phyloP scores from a whole-genome alignment of 2,888 invertebrate genomes.

The Drosophila nr. fundita region DNA sequence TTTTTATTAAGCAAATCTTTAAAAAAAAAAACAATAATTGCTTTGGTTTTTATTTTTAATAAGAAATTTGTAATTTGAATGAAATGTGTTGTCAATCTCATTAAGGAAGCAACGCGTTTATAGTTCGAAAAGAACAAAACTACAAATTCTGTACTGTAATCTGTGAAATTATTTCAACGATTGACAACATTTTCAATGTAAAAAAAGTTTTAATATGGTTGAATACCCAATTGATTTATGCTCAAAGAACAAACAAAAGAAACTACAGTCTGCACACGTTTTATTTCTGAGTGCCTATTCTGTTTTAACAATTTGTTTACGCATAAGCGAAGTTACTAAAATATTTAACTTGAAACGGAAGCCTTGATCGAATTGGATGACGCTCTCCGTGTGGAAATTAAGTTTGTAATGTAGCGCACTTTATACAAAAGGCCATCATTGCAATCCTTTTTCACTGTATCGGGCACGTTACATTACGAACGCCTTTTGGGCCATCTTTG shows the following conservation, averaged over 20 bases:
- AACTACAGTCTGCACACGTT: background rate
- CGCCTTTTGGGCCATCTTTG: background rate
- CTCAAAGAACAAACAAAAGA: background rate
- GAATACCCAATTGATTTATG: background rate
- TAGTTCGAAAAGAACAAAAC: constrained; percentile 13
- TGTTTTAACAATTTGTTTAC: background rate
- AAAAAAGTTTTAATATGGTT: background rate
- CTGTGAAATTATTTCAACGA: constrained; percentile 7
- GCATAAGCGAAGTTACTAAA: background rate
- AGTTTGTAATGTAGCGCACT: constrained; percentile 52
- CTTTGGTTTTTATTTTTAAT: constrained; percentile 38
- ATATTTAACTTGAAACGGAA: constrained; percentile 44
- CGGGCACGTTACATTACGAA: constrained; percentile 53
- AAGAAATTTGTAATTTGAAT: constrained; percentile 68
- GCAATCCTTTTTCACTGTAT: constrained; percentile 14
- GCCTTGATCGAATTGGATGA: constrained; percentile 41
- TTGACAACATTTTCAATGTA: constrained; percentile 36
- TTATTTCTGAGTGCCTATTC: background rate
- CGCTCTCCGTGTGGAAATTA: background rate
- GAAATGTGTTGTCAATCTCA: constrained; percentile 40
- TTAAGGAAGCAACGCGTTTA: background rate
- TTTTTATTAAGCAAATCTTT: constrained; percentile 40
- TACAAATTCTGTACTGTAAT: constrained; percentile 31
- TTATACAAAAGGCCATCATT: constrained; percentile 24
- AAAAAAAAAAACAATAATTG: background rate